Evolutionary conservation across 2,113 vertebrate genomes (phyloP), one percentile per base, ranked within the genome.

Genomic region (Pygoscelis antarcticus): DNA sequence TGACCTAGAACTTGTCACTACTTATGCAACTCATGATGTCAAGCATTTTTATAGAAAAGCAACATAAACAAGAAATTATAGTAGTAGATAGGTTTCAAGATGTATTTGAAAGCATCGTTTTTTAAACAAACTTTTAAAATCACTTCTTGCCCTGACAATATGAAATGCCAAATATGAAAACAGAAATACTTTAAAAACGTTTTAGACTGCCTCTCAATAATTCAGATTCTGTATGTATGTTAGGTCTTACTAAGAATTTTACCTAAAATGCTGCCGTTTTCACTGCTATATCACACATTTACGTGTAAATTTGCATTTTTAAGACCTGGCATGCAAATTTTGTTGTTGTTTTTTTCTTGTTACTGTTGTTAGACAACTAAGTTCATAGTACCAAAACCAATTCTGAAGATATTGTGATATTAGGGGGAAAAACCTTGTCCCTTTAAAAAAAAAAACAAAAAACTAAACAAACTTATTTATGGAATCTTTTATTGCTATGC

Each of bases 341-440:
- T 54, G 15, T 36, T 10, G 9, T 25, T n/a, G 4, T 25, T 16
- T 30, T 64, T 47, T n/a, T 17, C 18, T 21, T 72, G 0, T 18
- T 76, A 42, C 20, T 71, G 21, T 29, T 79, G 15, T 34, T 62
- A 49, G 55, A 70, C 15, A 77, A 51, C 23, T 40, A 42, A 60
- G 5, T 20, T 91, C 16, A 44, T 14, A 40, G 26, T n/a, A 74
- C 7, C 13, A 88, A 87, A 78, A 60, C 6, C 22, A 70, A 61
- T 77, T 61, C 55, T 75, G 18, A 70, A 71, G 10, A 17, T 84
- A 58, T 51, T 87, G 20, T 51, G n/a, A 55, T 27, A 64, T 66
- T 54, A 52, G 0, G 0, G 18, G 9, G 22, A 70, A 77, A 64
- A 46, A 17, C 0, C 6, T n/a, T 58, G 30, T 19, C 4, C 18